phyloP scores from a whole-genome alignment of 2,888 invertebrate species.

The Ophion obscuratus region DNA sequence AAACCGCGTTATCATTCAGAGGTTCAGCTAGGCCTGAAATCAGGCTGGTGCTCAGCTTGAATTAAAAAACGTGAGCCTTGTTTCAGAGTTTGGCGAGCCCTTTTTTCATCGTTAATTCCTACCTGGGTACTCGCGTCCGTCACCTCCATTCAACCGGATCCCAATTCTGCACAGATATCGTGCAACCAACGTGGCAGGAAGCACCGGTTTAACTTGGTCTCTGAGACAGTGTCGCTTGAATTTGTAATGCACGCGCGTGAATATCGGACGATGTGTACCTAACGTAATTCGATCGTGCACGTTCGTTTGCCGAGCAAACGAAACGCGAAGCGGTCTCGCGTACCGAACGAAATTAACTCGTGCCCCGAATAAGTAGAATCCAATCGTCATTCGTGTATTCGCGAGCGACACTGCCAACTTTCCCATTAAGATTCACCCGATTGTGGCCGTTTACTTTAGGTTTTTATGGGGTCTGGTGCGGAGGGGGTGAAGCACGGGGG shows the following conservation, averaged over 20 bases:
- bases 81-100: too few relatives aligned
- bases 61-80: too few relatives aligned
- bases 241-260: constrained; percentile 8
- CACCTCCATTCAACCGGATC: neutral
- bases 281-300: constrained; percentile 35
- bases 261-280: constrained; percentile 13
- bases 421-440: constrained; percentile 1
- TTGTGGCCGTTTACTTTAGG: constrained; percentile 10
- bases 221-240: neutral
- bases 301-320: constrained; percentile 26
- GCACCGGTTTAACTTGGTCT: constrained; percentile 6
- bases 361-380: constrained; percentile 15
- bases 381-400: constrained; percentile 10
- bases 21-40: too few relatives aligned
- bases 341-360: constrained; percentile 24
- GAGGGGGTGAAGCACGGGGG: neutral
- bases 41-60: too few relatives aligned
- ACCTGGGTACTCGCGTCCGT: neutral
- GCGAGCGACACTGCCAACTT: constrained; percentile 7
- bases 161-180: neutral
- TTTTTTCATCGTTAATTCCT: too few relatives aligned
- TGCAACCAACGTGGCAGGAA: neutral
- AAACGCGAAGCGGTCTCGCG: neutral
- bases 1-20: too few relatives aligned
- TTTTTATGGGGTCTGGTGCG: neutral